phyloP scores from a whole-genome alignment of 2,888 invertebrate genomes.

The Blera fallax region DNA sequence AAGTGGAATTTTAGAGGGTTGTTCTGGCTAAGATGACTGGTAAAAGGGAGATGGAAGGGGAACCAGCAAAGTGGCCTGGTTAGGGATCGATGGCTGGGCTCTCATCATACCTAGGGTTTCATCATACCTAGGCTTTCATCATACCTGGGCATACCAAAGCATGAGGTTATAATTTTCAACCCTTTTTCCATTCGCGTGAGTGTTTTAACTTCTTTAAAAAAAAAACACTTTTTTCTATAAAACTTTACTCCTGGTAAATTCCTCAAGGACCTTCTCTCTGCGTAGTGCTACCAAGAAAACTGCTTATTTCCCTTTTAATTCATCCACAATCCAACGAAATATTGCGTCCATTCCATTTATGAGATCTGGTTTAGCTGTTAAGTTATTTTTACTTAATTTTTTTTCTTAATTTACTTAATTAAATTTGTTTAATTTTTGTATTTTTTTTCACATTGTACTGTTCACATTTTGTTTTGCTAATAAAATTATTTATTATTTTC shows the following conservation, averaged over 20 bases:
- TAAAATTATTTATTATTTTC: slow-evolving; percentile 48
- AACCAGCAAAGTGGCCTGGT: too few relatives aligned
- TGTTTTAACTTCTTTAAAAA: too few relatives aligned
- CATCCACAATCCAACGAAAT: slow-evolving; percentile 23
- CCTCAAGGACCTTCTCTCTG: not conserved
- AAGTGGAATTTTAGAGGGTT: too few relatives aligned
- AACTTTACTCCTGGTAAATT: not conserved
- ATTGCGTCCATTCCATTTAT: not conserved
- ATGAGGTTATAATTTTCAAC: too few relatives aligned
- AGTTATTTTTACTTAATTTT: slow-evolving; percentile 12
- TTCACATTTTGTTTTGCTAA: slow-evolving; percentile 41
- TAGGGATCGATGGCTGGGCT: too few relatives aligned
- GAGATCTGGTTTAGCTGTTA: slow-evolving; percentile 61
- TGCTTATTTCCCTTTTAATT: not conserved
- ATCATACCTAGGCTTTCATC: too few relatives aligned
- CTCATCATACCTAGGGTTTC: too few relatives aligned
- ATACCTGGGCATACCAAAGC: too few relatives aligned
- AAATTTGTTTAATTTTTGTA: slow-evolving; percentile 3
- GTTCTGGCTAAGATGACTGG: too few relatives aligned
- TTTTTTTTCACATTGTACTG: slow-evolving; percentile 8
- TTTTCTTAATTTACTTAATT: slow-evolving; percentile 25
- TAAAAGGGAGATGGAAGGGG: too few relatives aligned
- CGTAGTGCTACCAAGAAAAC: not conserved
- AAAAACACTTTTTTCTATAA: too few relatives aligned
- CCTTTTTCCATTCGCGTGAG: too few relatives aligned